Base-by-base conservation (phyloP, 2,888 invertebrate species). In the Ischnus inquisitorius region DNA sequence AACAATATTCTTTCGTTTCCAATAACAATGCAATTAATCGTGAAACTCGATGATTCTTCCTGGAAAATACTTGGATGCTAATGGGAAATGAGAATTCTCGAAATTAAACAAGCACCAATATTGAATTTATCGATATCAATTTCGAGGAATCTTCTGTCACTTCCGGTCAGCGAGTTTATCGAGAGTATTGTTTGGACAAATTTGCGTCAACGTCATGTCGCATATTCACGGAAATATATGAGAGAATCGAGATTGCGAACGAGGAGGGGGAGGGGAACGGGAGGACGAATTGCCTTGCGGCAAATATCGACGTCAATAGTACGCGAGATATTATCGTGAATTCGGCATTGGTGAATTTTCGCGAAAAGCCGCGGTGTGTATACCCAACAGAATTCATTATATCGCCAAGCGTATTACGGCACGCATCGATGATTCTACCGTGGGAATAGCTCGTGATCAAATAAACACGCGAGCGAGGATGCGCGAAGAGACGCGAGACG, bases 401-500 rank as follows among this genome's bases (percentile, higher is more conserved):
- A 69, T 54, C 43, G 74, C 34, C 19, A 51, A 54, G 10, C 71
- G 34, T 48, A 72, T 82, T 74, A 62, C 57, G 22, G 51, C 65
- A 72, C 51, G 78, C 74, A 34, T 74, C 68, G 78, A 82, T 62
- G 74, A 72, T 77, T 78, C 65, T 39, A 81, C 54, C 64, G 64
- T 48, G 16, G 28, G 51, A 28, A 65, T 64, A 39, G 3, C 22
- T 10, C 51, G 62, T 71, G 51, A 71, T 79, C 64, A 19, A 71
- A 68, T 41, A 76, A 69, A 75, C 68, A 62, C 28, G 41, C 39
- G 54, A 16, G 69, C 34, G 54, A 28, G n/a, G 25, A 60, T 5
- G 25, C 12, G 12, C 57, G 57, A 57, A 57, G 19, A 14, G 22
- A 57, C 22, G 22, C 12, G 25, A 57, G 57, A 14, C 14, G 22